Base-by-base conservation (phyloP, 1,140 invertebrate genomes). In the Drosophila yakuba region DNA sequence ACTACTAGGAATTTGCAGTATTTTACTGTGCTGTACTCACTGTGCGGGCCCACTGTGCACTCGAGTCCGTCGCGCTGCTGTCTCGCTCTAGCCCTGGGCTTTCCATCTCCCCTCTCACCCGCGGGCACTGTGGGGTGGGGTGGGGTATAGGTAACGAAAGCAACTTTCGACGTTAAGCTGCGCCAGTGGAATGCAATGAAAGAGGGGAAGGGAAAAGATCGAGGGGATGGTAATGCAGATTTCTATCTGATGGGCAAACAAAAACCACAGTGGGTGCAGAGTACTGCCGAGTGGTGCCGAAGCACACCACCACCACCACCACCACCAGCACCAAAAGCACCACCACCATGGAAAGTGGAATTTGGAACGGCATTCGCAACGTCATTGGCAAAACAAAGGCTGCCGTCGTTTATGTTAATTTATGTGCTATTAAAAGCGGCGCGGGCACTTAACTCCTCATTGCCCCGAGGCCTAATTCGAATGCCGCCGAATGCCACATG, bases 181-280 rank as follows among this genome's bases (percentile, higher is more conserved):
- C 52, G 43, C 62, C 45, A 32, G 58, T 41, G 61, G 12, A 7
- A n/a, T 38, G 28, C 23, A 4, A 20, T 20, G 20, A 20, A 20
- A 20, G 20, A 1, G 20, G 20, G 20, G 20, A 2, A 20, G 20
- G 20, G 20, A 2, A 20, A 2, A 20, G 20, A 20, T 50, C 10
- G 50, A 35, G 38, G 69, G 61, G 47, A 52, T 50, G 60, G 52
- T 66, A 78, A 75, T 82, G 52, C 72, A 66, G 84, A 88, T 88
- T 89, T 83, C 66, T 89, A 88, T 88, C 84, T 88, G 75, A 83
- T 88, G 83, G 84, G 84, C 83, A 88, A 89, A 89, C 83, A 88
- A 89, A 80, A 88, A 88, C 83, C 83, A 73, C 83, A 88, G 84
- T 88, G 83, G 83, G 83, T 88, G 82, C 83, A 35, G 63, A 52